Conservation (phyloP, 37 sponge, comb jelly and placozoan genomes). For the Bolinopsis microptera region DNA sequence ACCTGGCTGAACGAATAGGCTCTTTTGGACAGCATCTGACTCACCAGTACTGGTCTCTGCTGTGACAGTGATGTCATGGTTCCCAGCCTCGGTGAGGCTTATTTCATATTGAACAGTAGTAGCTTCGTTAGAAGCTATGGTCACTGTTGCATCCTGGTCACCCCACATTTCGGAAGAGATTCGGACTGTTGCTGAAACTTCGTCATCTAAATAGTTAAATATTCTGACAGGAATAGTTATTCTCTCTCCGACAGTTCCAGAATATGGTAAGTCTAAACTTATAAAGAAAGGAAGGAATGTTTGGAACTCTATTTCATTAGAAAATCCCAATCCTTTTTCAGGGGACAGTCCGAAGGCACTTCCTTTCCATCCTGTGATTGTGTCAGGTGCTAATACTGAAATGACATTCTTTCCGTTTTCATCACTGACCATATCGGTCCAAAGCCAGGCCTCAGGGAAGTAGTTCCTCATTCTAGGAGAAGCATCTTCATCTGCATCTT, state of each 20-base stretch:
- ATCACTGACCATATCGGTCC: constrained; percentile 47
- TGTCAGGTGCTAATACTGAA: constrained; percentile 7
- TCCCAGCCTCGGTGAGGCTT: constrained; percentile 43
- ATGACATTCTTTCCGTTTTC: constrained; percentile 9
- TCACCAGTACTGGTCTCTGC: not conserved
- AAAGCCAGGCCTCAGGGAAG: constrained; percentile 59
- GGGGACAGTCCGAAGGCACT: constrained; percentile 61
- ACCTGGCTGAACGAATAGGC: constrained; percentile 37
- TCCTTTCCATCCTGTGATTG: constrained; percentile 56
- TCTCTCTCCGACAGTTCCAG: constrained; percentile 61
- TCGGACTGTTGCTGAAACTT: not conserved
- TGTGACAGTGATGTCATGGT: not conserved
- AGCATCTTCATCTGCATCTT: constrained; percentile 1
- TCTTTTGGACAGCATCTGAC: constrained; percentile 21
- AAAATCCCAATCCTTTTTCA: constrained; percentile 45
- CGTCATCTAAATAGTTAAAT: constrained; percentile 1
- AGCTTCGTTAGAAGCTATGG: not conserved
- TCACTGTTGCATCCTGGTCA: not conserved
- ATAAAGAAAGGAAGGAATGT: constrained; percentile 56
- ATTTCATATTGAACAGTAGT: constrained; percentile 12
- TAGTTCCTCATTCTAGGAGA: not conserved
- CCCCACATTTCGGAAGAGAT: not conserved
- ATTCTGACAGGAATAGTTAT: constrained; percentile 44
- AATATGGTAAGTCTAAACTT: constrained; percentile 18
- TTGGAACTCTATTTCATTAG: constrained; percentile 48